Evolutionary conservation across 2,797 vertebrate genomes (phyloP).

Genomic region (Etheostoma perlongum): DNA sequence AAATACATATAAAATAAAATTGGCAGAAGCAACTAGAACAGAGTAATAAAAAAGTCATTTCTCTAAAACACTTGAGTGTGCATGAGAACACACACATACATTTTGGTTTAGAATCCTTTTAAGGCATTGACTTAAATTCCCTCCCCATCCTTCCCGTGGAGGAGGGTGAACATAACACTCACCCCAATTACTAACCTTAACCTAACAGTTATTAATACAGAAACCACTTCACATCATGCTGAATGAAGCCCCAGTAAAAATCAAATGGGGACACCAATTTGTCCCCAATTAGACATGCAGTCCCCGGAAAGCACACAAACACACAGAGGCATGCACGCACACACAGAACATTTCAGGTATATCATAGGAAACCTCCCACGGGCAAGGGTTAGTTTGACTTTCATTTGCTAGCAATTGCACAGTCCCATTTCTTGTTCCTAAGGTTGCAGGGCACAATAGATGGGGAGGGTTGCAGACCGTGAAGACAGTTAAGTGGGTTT

Average conservation of each 20-base stretch:
- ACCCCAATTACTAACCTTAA: constrained; percentile 67
- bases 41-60: background rate
- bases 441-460: constrained; percentile 68
- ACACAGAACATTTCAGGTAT: constrained; percentile 27
- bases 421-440: constrained; percentile 42
- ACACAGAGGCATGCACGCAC: background rate
- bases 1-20: too few species aligned
- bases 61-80: background rate
- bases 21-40: background rate
- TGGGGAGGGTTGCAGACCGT: constrained; percentile 75
- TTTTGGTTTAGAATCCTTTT: constrained; percentile 13
- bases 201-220: constrained; percentile 46
- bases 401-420: constrained; percentile 57
- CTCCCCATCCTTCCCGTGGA: background rate
- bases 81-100: background rate
- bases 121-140: constrained; percentile 6
- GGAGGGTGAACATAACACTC: constrained; percentile 24
- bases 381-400: constrained; percentile 57
- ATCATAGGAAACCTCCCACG: constrained; percentile 31
- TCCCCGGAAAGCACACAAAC: constrained; percentile 23
- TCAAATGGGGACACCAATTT: constrained; percentile 42
- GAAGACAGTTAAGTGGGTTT: constrained; percentile 70
- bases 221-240: constrained; percentile 30
- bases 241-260: constrained; percentile 27
- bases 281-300: constrained; percentile 45